Evolutionary conservation across 2,113 vertebrate species (phyloP).

Genomic region (Tachysurus vachellii): DNA sequence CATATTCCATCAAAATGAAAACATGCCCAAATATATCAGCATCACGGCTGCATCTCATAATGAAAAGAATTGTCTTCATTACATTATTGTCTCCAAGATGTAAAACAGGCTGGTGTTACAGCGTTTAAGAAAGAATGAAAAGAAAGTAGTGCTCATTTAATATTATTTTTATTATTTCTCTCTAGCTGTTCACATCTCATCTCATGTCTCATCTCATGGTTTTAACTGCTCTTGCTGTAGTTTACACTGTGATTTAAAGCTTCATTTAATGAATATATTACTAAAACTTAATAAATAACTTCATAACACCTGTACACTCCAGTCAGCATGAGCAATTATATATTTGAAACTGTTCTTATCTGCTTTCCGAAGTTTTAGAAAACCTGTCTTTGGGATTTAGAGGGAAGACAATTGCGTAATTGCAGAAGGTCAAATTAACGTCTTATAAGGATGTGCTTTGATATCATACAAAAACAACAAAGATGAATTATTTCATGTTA

Average conservation of each 20-base stretch:
- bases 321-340: background rate
- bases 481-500: background rate
- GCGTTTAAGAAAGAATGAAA: background rate
- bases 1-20: constrained; percentile 42
- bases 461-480: background rate
- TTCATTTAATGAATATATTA: background rate
- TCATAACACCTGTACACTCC: background rate
- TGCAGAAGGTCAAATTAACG: background rate
- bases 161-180: constrained; percentile 28
- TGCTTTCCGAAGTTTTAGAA: background rate
- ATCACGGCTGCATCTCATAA: constrained; percentile 35
- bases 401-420: background rate
- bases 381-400: background rate
- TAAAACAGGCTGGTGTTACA: constrained; percentile 37
- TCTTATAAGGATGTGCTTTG: background rate
- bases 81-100: constrained; percentile 37
- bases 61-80: constrained; percentile 20
- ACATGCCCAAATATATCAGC: constrained; percentile 46
- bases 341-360: background rate
- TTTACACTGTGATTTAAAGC: background rate
- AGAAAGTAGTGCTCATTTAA: constrained; percentile 5
- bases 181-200: constrained; percentile 19
- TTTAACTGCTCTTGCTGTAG: constrained; percentile 12
- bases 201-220: constrained; percentile 17
- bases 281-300: background rate